A percentile compares a stretch with the other conserved stretches of the same genome.
Conservation (phyloP, 2,113 vertebrate genomes). For the Alaudala cheleensis region DNA sequence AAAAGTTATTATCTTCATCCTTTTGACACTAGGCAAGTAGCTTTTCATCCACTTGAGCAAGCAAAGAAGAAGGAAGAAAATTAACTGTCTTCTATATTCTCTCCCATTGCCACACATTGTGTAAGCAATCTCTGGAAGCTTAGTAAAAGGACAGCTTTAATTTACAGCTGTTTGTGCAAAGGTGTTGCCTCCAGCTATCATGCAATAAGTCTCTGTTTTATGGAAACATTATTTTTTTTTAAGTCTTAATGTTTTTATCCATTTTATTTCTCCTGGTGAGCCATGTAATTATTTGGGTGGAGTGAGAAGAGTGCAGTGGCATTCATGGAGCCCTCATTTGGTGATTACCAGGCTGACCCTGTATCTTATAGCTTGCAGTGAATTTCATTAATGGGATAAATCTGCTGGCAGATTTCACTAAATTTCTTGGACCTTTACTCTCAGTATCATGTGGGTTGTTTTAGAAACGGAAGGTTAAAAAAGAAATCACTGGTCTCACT, state of each 20-base stretch:
- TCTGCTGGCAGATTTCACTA: conserved; percentile 60
- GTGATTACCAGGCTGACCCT: conserved; percentile 11
- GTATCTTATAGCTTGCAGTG: neutral
- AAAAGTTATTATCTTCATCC: neutral
- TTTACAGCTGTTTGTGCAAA: conserved; percentile 64
- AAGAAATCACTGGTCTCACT: neutral
- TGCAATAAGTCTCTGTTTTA: conserved; percentile 74
- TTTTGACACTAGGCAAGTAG: conserved; percentile 4
- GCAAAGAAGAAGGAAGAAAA: conserved; percentile 18
- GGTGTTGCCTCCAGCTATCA: conserved; percentile 67
- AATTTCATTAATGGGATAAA: conserved; percentile 27
- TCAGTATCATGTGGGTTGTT: neutral
- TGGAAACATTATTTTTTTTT: conserved; percentile 47
- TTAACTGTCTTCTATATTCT: neutral
- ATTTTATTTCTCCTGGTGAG: conserved; percentile 56
- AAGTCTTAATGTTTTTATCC: conserved; percentile 33
- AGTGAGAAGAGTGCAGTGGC: conserved; percentile 18
- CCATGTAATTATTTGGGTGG: conserved; percentile 52
- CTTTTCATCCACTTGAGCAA: neutral
- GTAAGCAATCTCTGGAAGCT: conserved; percentile 54
- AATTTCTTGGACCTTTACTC: conserved; percentile 22
- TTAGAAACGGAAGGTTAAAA: neutral
- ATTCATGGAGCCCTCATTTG: conserved; percentile 1
- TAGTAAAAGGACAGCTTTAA: conserved; percentile 56
- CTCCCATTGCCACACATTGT: conserved; percentile 33